Evolutionary conservation across 2,797 vertebrate species (phyloP).

Genomic region (Thalassophryne amazonica): DNA sequence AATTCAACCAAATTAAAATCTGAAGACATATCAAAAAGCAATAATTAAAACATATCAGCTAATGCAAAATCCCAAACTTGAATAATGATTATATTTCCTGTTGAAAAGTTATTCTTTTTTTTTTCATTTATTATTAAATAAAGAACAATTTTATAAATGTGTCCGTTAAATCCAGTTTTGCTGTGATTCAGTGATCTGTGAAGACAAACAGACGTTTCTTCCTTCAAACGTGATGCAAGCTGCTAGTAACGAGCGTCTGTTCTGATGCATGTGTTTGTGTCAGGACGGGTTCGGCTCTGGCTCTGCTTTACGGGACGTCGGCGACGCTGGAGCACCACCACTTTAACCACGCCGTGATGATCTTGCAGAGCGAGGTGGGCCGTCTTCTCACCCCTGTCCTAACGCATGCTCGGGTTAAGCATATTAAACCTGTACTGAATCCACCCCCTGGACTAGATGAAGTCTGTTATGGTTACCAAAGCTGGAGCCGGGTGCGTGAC

Average conservation of each 20-base stretch:
- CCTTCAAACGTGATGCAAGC: conserved; percentile 29
- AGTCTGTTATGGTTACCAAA: no score
- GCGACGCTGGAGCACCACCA: conserved; percentile 98
- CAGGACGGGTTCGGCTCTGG: conserved; percentile 96
- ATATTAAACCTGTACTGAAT: no score
- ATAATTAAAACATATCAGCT: not conserved
- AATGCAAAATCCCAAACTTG: not conserved
- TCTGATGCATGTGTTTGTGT: conserved; percentile 36
- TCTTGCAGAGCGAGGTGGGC: conserved; percentile 97
- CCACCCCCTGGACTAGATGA: no score
- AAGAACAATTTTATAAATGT: no score
- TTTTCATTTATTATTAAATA: conserved; percentile 33
- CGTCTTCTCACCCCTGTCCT: conserved; percentile 27
- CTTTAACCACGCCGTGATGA: conserved; percentile 99
- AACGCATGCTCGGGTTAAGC: no score
- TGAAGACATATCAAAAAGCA: not conserved
- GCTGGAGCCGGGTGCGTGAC: no score
- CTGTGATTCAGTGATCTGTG: no score
- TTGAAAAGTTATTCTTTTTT: conserved; percentile 14
- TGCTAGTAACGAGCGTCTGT: no score
- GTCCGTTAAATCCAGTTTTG: no score
- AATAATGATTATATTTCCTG: conserved; percentile 2
- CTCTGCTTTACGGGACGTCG: conserved; percentile 96
- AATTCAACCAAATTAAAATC: not conserved
- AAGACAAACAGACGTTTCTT: conserved; percentile 22